A percentile compares a stretch with the other conserved stretches of the same genome.
Conservation (phyloP, 2,113 vertebrate genomes). For the Lasiurus borealis region DNA sequence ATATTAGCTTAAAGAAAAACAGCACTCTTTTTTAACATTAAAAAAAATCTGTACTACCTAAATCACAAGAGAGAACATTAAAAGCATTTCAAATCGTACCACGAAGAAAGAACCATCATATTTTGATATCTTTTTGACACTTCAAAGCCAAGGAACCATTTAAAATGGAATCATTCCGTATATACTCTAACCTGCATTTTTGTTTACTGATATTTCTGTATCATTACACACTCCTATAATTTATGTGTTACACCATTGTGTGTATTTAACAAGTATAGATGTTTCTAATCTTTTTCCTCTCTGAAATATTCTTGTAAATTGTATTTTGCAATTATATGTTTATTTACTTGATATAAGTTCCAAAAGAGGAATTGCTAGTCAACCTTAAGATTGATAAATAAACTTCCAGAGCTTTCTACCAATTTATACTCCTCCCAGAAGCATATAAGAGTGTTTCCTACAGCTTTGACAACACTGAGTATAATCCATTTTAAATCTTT, state of each 20-base stretch:
- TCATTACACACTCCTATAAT: conserved; percentile 13
- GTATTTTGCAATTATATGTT: not conserved
- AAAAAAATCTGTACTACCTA: conserved; percentile 10
- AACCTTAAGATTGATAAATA: not conserved
- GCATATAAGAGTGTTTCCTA: not conserved
- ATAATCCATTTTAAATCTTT: not conserved
- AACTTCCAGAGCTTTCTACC: not conserved
- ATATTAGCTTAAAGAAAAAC: not conserved
- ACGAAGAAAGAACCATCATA: not conserved
- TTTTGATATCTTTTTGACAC: not conserved
- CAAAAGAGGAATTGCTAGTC: not conserved
- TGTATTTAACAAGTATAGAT: not conserved
- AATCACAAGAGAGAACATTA: conserved; percentile 36
- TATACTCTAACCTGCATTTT: not conserved
- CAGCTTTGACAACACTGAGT: not conserved
- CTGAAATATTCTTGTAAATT: not conserved
- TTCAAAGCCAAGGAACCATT: not conserved
- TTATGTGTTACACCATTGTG: not conserved
- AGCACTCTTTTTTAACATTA: not conserved
- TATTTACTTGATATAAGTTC: not conserved
- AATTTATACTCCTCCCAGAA: not conserved
- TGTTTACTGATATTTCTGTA: not conserved
- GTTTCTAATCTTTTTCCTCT: conserved; percentile 13
- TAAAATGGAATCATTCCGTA: conserved; percentile 15
- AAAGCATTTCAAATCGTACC: not conserved